phyloP scores from a whole-genome alignment of 2,797 vertebrate species.

The Lindbergichthys nudifrons region DNA sequence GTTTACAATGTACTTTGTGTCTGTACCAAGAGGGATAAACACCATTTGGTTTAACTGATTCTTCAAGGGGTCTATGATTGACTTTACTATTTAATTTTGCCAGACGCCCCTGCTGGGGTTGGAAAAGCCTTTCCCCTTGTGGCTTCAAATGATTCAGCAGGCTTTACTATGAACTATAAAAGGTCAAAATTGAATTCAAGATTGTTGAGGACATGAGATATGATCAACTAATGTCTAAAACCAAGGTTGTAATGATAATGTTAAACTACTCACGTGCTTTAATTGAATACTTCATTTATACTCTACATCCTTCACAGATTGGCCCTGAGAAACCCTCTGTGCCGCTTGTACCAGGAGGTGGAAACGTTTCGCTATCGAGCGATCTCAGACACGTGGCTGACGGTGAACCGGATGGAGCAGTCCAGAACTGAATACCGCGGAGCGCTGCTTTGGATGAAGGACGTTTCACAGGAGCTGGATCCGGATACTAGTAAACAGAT shows the following conservation, averaged over 20 bases:
- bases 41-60: neutral
- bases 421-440: conserved; percentile 96
- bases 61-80: neutral
- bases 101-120: neutral
- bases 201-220: too few species aligned
- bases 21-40: neutral
- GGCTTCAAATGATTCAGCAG: neutral
- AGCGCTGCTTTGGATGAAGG: conserved; percentile 98
- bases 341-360: conserved; percentile 95
- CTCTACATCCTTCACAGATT: conserved; percentile 77
- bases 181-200: neutral
- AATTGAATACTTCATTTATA: neutral
- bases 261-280: neutral
- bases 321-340: conserved; percentile 91
- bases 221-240: neutral
- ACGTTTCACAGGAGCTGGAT: conserved; percentile 96
- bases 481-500: conserved; percentile 98
- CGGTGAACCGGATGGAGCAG: conserved; percentile 98
- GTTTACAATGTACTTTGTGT: neutral
- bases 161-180: neutral
- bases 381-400: conserved; percentile 98
- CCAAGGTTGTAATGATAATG: neutral
- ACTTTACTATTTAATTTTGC: neutral
- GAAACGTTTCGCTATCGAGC: conserved; percentile 97
- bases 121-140: neutral